These are phyloP conservation scores for Itoplectis maculator DNA, from an alignment of 2,888 invertebrate genomes.

Conservation along the genomic window DNA sequence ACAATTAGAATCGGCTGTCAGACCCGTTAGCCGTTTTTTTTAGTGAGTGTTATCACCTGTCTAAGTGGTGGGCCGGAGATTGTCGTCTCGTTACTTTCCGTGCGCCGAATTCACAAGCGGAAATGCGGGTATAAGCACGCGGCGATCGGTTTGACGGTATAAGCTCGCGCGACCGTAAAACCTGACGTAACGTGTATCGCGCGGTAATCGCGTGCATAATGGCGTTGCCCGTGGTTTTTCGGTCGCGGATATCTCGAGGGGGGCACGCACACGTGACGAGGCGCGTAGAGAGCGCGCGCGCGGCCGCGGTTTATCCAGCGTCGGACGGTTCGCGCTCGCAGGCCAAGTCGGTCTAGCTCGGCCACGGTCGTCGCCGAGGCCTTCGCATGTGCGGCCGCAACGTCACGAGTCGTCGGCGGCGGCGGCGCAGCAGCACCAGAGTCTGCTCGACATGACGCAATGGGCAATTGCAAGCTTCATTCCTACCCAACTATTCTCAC, in stretches of 20 bases:
- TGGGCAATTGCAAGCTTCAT: slow-evolving; percentile 40
- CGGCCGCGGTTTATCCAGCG: slow-evolving; percentile 69
- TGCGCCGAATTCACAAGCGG: slow-evolving; percentile 13
- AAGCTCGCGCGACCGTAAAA: neutral
- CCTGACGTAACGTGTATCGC: slow-evolving; percentile 10
- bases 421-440: slow-evolving; percentile 5
- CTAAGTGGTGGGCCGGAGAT: no score
- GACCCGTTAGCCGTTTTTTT: no score
- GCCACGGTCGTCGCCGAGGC: slow-evolving; percentile 76
- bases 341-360: slow-evolving; percentile 70
- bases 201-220: slow-evolving; percentile 18
- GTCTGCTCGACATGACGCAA: slow-evolving; percentile 37
- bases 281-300: neutral
- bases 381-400: slow-evolving; percentile 70
- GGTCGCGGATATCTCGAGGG: neutral
- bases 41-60: no score
- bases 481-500: slow-evolving; percentile 34
- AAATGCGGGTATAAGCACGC: neutral
- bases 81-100: no score
- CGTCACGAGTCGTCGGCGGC: slow-evolving; percentile 35
- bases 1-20: no score
- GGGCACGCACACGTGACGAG: neutral
- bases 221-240: slow-evolving; percentile 20
- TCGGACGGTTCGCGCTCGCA: slow-evolving; percentile 61
- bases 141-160: slow-evolving; percentile 8